These are phyloP conservation scores for Gopherus flavomarginatus DNA, from an alignment of 2,113 vertebrate species.

Conservation along the genomic window DNA sequence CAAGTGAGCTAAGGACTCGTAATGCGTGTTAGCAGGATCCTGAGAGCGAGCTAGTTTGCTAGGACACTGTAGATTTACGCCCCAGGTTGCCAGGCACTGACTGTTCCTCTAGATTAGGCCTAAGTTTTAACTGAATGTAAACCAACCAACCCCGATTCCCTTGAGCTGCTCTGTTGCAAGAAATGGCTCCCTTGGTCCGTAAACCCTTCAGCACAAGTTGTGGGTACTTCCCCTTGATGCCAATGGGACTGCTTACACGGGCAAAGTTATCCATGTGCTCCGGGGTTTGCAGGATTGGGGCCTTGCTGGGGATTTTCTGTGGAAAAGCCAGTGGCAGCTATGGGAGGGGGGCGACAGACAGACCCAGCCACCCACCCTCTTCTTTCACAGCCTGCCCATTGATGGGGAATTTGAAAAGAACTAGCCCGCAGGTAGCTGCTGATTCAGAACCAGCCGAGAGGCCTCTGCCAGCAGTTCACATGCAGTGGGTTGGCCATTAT, in stretches of 20 bases:
- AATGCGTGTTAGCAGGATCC: neutral
- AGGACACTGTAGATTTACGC: neutral
- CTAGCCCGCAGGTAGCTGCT: neutral
- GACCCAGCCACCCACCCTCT: fast-evolving
- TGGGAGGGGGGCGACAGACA: neutral
- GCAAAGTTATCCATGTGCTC: fast-evolving
- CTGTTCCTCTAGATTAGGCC: neutral
- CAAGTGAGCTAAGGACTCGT: neutral
- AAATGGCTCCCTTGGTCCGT: fast-evolving
- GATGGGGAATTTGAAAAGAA: neutral
- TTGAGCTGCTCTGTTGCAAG: neutral
- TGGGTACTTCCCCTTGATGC: neutral
- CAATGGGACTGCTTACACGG: neutral
- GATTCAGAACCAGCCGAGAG: neutral
- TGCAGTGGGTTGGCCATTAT: neutral
- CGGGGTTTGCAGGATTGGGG: neutral
- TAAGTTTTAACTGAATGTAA: neutral
- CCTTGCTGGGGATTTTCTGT: neutral
- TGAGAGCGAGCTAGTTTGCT: neutral
- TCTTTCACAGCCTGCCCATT: neutral
- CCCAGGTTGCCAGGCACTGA: neutral
- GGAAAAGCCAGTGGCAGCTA: fast-evolving
- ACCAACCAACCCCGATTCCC: neutral
- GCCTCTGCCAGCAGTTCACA: neutral
- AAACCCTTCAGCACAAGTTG: fast-evolving